Conservation (phyloP, 2,888 invertebrate genomes). For the Acrobasis repandana region DNA sequence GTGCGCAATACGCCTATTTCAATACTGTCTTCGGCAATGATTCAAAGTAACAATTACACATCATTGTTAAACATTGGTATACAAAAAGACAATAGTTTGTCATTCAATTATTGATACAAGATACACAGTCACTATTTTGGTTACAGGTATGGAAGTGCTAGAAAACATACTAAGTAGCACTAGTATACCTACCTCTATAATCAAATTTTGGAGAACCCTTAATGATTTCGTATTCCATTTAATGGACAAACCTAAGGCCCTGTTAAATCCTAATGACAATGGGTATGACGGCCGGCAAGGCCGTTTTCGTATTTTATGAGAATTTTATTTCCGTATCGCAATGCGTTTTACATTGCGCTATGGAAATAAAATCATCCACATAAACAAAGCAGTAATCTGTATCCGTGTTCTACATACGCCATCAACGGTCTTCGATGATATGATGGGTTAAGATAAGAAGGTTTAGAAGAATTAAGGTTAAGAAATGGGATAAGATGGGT, state of each 20-base stretch:
- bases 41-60: background rate
- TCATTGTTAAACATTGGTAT: background rate
- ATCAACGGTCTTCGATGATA: background rate
- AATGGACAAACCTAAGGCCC: background rate
- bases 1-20: slow-evolving; percentile 14
- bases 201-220: background rate
- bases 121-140: too few species aligned
- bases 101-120: background rate
- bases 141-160: too few species aligned
- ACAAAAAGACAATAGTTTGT: background rate
- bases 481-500: background rate
- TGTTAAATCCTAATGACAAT: background rate
- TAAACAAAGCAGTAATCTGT: background rate
- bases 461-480: too few species aligned
- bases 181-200: background rate
- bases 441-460: too few species aligned
- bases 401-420: background rate
- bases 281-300: background rate
- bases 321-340: background rate
- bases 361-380: background rate
- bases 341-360: too few species aligned
- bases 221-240: background rate
- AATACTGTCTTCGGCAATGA: slow-evolving; percentile 1
- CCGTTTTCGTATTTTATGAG: background rate
- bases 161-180: too few species aligned